Evolutionary conservation across 2,888 invertebrate species (phyloP).

Genomic region (Ectobius pallidus): DNA sequence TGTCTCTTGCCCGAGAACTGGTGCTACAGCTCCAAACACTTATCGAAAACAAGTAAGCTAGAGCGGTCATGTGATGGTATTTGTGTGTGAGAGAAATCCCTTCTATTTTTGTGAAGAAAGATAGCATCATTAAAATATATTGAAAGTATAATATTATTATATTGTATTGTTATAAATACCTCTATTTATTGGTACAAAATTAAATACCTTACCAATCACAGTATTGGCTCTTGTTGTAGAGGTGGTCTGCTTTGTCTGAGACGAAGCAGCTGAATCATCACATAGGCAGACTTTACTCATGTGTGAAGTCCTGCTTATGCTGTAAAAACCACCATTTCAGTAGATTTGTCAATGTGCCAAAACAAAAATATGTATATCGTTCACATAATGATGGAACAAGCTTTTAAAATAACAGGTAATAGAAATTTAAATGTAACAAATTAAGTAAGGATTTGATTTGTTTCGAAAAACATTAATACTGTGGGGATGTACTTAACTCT

Average conservation of each 20-base stretch:
- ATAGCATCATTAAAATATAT: too few relatives aligned
- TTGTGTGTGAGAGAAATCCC: neutral
- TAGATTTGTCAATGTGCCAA: neutral
- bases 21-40: constrained; percentile 89
- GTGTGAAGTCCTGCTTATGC: neutral
- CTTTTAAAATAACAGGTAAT: neutral
- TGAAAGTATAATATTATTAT: neutral
- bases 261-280: neutral
- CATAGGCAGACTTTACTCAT: neutral
- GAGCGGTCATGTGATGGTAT: neutral
- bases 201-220: neutral
- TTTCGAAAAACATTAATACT: neutral
- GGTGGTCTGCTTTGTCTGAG: neutral
- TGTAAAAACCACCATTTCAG: neutral
- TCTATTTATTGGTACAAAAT: constrained; percentile 26
- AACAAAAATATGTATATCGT: too few relatives aligned
- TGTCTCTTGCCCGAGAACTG: constrained; percentile 83
- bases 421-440: neutral
- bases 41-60: constrained; percentile 83
- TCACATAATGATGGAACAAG: neutral
- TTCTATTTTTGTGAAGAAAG: constrained; percentile 19
- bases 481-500: neutral
- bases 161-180: constrained; percentile 17
- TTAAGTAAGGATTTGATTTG: neutral
- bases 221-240: neutral